Base-by-base conservation (phyloP, 1,140 invertebrate genomes). In the Agrypnia vestita region DNA sequence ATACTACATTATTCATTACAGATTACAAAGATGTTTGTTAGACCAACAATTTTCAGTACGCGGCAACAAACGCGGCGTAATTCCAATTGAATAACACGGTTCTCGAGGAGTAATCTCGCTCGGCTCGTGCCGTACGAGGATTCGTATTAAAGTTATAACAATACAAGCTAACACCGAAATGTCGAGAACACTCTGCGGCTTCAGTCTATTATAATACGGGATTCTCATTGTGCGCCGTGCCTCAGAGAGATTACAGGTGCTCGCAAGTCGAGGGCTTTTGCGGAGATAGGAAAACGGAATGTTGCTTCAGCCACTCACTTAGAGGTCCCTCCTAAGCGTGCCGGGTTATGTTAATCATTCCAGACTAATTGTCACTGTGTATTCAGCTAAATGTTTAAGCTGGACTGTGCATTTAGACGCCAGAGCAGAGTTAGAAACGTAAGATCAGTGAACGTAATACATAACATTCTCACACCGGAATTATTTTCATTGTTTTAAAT, bases 211-310 rank as follows among this genome's bases (percentile, higher is more conserved):
- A 64, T 76, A 46, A 64, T 49, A 15, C 19, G 21, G 56, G 35
- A 76, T 15, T 73, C 56, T 64, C 74, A 62, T 76, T 76, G 56
- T 69, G 12, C 11, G 47, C 15, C 15, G 25, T 56, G 76, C 21
- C 76, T 69, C 47, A 51, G 74, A 51, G 76, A 69, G 76, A 78
- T 78, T 78, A 67, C 76, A 78, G 76, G 76, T 78, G 76, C 62
- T 78, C 59, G 47, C 15, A 55, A 69, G 76, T 69, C 49, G 62
- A 78, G 76, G 55, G 76, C 76, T 69, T 69, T 78, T 78, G 69
- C 43, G 55, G 61, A 78, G 76, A 78, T 78, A 78, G 62, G 62
- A 69, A 78, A 78, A 78, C 51, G 47, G 62, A 53, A 35, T 76
- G 56, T 62, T 76, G 74, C 64, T 76, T 76, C 74, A 47, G 21